Percentiles rank a stretch among this genome's conserved stretches.
phyloP scores from a whole-genome alignment of 2,113 vertebrate species.

The Promerops cafer region DNA sequence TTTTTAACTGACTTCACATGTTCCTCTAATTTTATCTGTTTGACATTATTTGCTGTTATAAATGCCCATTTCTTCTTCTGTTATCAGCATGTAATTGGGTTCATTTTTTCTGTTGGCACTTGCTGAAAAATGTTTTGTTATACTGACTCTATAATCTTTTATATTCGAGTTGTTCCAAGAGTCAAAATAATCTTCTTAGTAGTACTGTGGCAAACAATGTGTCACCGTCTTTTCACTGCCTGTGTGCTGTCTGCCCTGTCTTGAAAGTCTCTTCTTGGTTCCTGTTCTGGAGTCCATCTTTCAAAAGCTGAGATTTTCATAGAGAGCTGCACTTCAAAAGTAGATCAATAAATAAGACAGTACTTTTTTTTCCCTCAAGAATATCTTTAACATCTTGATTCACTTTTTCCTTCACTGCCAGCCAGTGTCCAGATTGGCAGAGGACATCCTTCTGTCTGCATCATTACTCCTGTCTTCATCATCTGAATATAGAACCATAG shows the following conservation, averaged over 20 bases:
- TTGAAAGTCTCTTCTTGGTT: background rate
- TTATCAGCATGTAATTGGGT: background rate
- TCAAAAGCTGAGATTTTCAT: background rate
- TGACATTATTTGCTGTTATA: background rate
- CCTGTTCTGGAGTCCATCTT: background rate
- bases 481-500: background rate
- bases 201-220: background rate
- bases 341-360: background rate
- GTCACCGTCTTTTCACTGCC: background rate
- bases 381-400: background rate
- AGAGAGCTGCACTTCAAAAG: background rate
- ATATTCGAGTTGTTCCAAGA: background rate
- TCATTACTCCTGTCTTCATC: background rate
- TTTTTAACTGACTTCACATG: background rate
- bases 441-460: background rate
- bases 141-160: background rate
- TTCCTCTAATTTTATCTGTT: background rate
- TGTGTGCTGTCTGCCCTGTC: rapidly evolving
- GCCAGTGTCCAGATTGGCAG: background rate
- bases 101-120: background rate
- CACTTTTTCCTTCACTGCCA: background rate
- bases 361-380: rapidly evolving
- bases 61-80: background rate
- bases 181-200: background rate
- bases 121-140: background rate